Conservation (phyloP, 2,888 invertebrate species). For the Agrochola lota region DNA sequence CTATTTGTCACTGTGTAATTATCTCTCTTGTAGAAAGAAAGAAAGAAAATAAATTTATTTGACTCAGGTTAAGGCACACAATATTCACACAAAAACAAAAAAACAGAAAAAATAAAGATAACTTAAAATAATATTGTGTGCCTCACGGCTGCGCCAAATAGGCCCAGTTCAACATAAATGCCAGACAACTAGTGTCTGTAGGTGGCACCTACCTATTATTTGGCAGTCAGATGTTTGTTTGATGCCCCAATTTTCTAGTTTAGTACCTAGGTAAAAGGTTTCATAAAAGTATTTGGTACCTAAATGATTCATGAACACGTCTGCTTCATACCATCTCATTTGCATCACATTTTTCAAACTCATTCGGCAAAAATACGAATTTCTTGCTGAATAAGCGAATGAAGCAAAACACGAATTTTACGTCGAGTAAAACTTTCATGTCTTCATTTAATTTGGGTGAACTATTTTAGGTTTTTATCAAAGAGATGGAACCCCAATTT, state of each 20-base stretch:
- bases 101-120: too few relatives aligned
- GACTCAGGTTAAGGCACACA: too few relatives aligned
- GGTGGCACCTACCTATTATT: neutral
- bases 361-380: slow-evolving; percentile 44
- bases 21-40: too few relatives aligned
- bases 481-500: slow-evolving; percentile 9
- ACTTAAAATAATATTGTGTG: too few relatives aligned
- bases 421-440: slow-evolving; percentile 34
- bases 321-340: slow-evolving; percentile 42
- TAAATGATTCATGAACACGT: slow-evolving; percentile 29
- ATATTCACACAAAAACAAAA: too few relatives aligned
- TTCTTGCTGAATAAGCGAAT: slow-evolving; percentile 25
- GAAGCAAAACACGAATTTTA: slow-evolving; percentile 27
- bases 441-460: slow-evolving; percentile 28
- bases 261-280: neutral
- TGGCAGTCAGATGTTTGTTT: neutral
- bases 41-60: too few relatives aligned
- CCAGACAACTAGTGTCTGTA: too few relatives aligned
- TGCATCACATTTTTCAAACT: slow-evolving; percentile 40
- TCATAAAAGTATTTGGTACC: neutral
- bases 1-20: slow-evolving; percentile 2
- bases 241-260: neutral
- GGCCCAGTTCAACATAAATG: too few relatives aligned
- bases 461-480: slow-evolving; percentile 33
- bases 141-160: too few relatives aligned